Evolutionary conservation across 2,888 invertebrate genomes (phyloP), one percentile per base, ranked within the genome.

Genomic region (Poecilus cupreus): DNA sequence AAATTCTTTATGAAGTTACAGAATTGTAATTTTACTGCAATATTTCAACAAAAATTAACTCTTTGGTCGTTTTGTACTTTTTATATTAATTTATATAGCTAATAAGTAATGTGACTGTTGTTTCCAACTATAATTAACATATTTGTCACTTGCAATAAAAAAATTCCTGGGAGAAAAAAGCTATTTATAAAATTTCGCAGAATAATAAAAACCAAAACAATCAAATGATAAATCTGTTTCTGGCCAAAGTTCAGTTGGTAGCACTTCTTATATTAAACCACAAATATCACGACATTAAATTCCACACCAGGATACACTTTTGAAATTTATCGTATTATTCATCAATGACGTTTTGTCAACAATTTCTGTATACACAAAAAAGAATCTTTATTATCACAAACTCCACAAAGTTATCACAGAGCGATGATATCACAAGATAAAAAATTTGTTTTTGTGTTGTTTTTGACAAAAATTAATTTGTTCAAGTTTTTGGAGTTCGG

Each of bases 311-410:
- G 68, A 68, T 68, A 18, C 39, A 8, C 37, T 60, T 11, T 43
- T 43, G 4, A 60, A 60, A 57, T 57, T 26, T 24, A 32, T 60
- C 22, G 5, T 20, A n/a, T 18, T 18, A 24, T 60, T 60, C 60
- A 60, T 60, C 37, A 68, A 68, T 68, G 68, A 68, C 68, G 16
- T 64, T 60, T 60, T 39, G 39, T 68, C 68, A 68, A 68, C 68
- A 68, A 68, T 16, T n/a, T 68, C 39, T 18, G 13, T 18, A 18
- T 18, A 16, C 8, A 16, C 8, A 68, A 22, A 60, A 54, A 39
- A 68, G 39, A 68, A 32, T 32, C 32, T 32, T 13, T 68, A 39
- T 68, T 68, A 68, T 68, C 68, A 68, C 68, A 37, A 18, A 37
- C 37, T 68, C 68, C 54, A n/a, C 26, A 10, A 51, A 51, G 1